Evolutionary conservation across 2,888 invertebrate genomes (phyloP).

Genomic region (Salticus scenicus): DNA sequence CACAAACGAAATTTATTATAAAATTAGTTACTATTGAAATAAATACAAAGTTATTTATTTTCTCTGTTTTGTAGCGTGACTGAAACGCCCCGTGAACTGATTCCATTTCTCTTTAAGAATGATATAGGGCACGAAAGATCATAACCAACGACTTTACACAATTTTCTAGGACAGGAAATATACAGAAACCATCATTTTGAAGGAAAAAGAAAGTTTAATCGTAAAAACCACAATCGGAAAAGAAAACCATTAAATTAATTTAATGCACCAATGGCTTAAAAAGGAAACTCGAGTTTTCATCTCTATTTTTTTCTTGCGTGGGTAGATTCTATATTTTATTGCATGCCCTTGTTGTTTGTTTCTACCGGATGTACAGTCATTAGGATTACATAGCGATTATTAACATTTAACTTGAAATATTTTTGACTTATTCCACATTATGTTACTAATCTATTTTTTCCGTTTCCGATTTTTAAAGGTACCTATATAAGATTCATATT

Average conservation of each 20-base stretch:
- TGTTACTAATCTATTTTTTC: not conserved
- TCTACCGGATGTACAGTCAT: not conserved
- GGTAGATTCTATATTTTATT: not conserved
- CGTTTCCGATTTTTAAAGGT: not conserved
- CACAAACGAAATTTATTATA: too few species aligned
- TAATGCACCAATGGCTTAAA: not conserved
- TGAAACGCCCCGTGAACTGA: not conserved
- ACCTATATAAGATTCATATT: too few species aligned
- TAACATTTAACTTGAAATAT: not conserved
- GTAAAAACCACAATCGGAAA: too few species aligned
- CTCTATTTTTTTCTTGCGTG: not conserved
- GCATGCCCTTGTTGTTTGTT: not conserved
- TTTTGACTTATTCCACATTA: too few species aligned
- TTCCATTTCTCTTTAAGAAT: not conserved
- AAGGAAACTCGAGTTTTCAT: not conserved
- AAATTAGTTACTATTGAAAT: too few species aligned
- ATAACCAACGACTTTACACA: not conserved
- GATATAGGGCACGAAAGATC: not conserved
- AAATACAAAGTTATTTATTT: too few species aligned
- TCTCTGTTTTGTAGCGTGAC: too few species aligned
- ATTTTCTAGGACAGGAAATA: not conserved
- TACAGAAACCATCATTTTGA: not conserved
- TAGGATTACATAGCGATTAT: not conserved
- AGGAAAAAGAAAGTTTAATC: not conserved
- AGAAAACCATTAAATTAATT: constrained; percentile 1